phyloP scores from a whole-genome alignment of 2,113 vertebrate genomes.

The Muntiacus reevesi region DNA sequence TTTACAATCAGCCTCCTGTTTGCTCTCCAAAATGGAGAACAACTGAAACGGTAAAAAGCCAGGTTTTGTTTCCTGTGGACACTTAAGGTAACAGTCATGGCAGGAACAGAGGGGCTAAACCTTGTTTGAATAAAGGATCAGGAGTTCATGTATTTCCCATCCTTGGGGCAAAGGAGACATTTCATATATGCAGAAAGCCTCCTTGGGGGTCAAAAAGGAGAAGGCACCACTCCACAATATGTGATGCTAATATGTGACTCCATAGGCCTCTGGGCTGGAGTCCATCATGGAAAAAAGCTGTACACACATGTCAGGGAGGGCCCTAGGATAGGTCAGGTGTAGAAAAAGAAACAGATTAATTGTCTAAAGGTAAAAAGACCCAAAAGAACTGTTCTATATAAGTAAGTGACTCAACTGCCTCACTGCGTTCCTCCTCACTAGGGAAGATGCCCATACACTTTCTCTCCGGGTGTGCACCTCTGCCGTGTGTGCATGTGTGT shows the following conservation, averaged over 20 bases:
- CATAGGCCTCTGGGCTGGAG: neutral
- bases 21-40: neutral
- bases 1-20: neutral
- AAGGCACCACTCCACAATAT: neutral
- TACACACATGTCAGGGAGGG: neutral
- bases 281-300: neutral
- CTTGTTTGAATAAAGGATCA: neutral
- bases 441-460: neutral
- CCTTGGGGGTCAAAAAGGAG: neutral
- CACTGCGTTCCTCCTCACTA: neutral
- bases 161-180: neutral
- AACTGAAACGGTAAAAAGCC: neutral
- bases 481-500: accelerated
- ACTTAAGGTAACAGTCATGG: neutral
- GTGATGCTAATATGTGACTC: neutral
- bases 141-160: neutral
- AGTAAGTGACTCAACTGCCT: neutral
- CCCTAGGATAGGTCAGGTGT: neutral
- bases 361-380: neutral
- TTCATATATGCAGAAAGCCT: neutral
- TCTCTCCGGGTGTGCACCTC: accelerated
- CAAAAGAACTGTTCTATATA: neutral
- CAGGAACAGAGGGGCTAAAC: neutral
- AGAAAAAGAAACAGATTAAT: neutral
- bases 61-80: neutral